Evolutionary conservation across 2,797 vertebrate species (phyloP).

Genomic region (Odontamblyopus rebecca): DNA sequence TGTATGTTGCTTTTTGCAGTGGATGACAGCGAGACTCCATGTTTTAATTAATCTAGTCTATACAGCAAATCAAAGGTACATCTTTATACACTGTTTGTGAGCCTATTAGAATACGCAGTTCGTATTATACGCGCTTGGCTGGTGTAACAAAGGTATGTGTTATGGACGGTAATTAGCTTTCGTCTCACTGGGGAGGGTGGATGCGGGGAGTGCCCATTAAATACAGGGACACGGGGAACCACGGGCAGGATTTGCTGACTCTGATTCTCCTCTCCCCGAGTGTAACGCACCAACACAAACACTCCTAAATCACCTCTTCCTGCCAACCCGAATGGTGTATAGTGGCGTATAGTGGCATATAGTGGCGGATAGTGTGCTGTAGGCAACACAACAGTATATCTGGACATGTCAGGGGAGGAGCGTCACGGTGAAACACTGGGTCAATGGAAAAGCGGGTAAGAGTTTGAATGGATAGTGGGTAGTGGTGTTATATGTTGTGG

Average conservation of each 20-base stretch:
- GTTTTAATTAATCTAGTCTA: not conserved
- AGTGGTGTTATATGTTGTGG: not conserved
- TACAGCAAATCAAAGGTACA: not conserved
- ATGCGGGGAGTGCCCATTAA: slow-evolving; percentile 64
- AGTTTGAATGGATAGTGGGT: not conserved
- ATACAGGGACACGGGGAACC: slow-evolving; percentile 57
- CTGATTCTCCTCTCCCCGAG: slow-evolving; percentile 29
- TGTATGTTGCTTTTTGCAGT: no score
- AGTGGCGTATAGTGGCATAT: slow-evolving; percentile 8
- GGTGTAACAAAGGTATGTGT: slow-evolving; percentile 7
- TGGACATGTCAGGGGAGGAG: slow-evolving; percentile 3
- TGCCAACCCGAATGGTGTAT: slow-evolving; percentile 33
- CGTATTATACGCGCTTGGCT: not conserved
- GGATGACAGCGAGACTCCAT: not conserved
- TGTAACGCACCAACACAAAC: slow-evolving; percentile 35
- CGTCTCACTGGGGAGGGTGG: slow-evolving; percentile 57
- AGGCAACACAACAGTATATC: slow-evolving; percentile 28
- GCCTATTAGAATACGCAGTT: not conserved
- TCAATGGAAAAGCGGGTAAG: not conserved
- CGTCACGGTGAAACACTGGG: slow-evolving; percentile 3
- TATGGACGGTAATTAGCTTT: slow-evolving; percentile 65
- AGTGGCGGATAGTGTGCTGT: slow-evolving; percentile 8
- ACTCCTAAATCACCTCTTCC: slow-evolving; percentile 53
- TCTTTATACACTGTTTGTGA: not conserved
- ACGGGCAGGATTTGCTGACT: slow-evolving; percentile 64